A percentile compares a stretch with the other conserved stretches of the same genome.
Evolutionary conservation across 2,888 invertebrate species (phyloP).

Genomic region (Cataglyphis albicans): DNA sequence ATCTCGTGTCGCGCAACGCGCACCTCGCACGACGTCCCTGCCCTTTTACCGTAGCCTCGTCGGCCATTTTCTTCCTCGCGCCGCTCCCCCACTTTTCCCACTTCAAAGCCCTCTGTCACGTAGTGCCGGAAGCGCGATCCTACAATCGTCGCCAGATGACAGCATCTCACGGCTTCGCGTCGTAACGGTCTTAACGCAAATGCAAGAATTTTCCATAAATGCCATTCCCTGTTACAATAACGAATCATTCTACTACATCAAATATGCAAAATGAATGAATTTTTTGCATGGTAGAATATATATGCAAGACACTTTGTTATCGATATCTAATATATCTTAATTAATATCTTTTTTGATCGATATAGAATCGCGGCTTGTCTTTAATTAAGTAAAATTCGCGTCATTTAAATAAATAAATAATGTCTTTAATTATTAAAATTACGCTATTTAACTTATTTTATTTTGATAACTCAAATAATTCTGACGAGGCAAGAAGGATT

Average conservation of each 20-base stretch:
- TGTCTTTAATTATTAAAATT: too few relatives aligned
- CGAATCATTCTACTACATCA: not conserved
- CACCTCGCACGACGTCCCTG: constrained; percentile 84
- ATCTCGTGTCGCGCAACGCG: constrained; percentile 76
- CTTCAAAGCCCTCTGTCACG: constrained; percentile 44
- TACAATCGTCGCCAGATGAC: constrained; percentile 52
- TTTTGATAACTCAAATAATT: not conserved
- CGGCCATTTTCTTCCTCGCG: constrained; percentile 85
- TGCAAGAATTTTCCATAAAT: not conserved
- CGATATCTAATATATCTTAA: not conserved
- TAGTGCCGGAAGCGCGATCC: constrained; percentile 43
- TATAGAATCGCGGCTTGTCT: not conserved
- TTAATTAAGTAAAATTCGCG: not conserved
- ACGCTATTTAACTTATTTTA: not conserved
- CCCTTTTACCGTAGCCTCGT: constrained; percentile 85
- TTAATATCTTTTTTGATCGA: not conserved
- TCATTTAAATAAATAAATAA: not conserved
- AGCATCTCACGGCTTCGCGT: constrained; percentile 40
- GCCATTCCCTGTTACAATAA: not conserved
- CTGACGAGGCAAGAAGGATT: not conserved
- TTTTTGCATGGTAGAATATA: not conserved
- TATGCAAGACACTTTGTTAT: too few relatives aligned
- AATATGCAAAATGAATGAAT: not conserved
- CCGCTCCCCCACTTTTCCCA: constrained; percentile 75
- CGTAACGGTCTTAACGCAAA: not conserved